These are phyloP conservation scores for Bradynema listronoti DNA, from an alignment of 1,140 invertebrate species.

Conservation along the genomic window DNA sequence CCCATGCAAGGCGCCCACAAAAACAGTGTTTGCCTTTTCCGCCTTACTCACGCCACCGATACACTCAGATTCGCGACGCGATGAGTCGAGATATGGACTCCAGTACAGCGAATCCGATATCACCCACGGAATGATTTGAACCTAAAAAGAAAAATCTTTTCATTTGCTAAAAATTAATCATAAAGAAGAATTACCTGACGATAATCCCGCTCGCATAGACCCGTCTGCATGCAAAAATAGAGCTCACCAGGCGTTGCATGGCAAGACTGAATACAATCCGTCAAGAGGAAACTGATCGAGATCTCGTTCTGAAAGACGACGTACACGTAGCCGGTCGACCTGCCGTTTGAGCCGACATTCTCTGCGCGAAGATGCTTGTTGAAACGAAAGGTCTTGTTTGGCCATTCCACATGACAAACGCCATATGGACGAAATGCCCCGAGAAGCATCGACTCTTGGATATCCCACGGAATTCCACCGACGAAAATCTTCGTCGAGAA, in stretches of 20 bases:
- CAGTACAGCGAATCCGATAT: constrained; percentile 68
- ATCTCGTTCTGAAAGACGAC: constrained; percentile 88
- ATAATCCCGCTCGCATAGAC: constrained; percentile 76
- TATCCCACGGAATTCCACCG: constrained; percentile 92
- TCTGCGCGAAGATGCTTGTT: constrained; percentile 69
- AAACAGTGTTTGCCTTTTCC: constrained; percentile 62
- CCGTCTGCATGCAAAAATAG: constrained; percentile 80
- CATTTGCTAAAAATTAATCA: constrained; percentile 12
- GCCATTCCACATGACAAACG: constrained; percentile 82
- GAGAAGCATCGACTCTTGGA: constrained; percentile 74
- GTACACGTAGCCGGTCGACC: constrained; percentile 71
- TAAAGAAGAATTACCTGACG: constrained; percentile 39
- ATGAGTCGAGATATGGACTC: background rate
- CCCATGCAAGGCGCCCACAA: constrained; percentile 92
- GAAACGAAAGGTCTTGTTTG: constrained; percentile 70
- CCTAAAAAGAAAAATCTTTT: constrained; percentile 62
- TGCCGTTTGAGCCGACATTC: constrained; percentile 1
- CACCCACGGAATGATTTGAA: constrained; percentile 92
- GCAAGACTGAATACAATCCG: constrained; percentile 66
- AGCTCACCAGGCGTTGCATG: constrained; percentile 68
- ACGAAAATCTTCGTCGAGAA: constrained; percentile 76
- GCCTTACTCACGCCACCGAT: no score
- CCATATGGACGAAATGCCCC: constrained; percentile 72
- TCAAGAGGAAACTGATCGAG: constrained; percentile 72
- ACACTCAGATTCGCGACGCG: background rate